These are phyloP conservation scores for Pogonomyrmex californicus DNA, from an alignment of 1,140 invertebrate genomes.

Conservation along the genomic window DNA sequence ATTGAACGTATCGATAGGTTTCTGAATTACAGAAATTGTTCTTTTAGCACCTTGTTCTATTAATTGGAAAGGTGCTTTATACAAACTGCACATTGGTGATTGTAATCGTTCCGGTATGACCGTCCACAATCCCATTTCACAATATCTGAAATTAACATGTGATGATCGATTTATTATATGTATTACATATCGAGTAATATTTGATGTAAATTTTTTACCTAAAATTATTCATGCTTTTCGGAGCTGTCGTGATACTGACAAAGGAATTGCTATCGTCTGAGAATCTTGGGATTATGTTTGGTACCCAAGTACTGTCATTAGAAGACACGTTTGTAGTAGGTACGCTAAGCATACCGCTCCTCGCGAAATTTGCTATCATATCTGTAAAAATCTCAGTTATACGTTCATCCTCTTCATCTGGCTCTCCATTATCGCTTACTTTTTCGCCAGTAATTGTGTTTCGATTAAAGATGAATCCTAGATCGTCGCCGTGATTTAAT, in stretches of 20 bases:
- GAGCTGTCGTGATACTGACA: constrained; percentile 87
- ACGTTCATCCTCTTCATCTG: constrained; percentile 87
- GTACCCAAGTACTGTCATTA: constrained; percentile 21
- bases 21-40: constrained; percentile 55
- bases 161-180: constrained; percentile 17
- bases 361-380: constrained; percentile 90
- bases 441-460: constrained; percentile 88
- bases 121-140: constrained; percentile 89
- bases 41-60: constrained; percentile 56
- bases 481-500: constrained; percentile 90
- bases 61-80: constrained; percentile 71
- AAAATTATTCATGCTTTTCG: constrained; percentile 86
- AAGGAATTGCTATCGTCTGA: constrained; percentile 86
- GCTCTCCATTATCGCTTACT: constrained; percentile 81
- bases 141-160: constrained; percentile 80
- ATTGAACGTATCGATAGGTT: background rate
- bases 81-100: constrained; percentile 84
- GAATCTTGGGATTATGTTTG: constrained; percentile 83
- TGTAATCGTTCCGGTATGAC: constrained; percentile 87
- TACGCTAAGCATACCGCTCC: constrained; percentile 83
- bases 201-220: constrained; percentile 79
- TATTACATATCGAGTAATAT: background rate
- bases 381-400: constrained; percentile 89
- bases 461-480: constrained; percentile 90
- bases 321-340: constrained; percentile 26